phyloP scores from a whole-genome alignment of 2,888 invertebrate genomes.

The Ommatoiulus sabulosus region DNA sequence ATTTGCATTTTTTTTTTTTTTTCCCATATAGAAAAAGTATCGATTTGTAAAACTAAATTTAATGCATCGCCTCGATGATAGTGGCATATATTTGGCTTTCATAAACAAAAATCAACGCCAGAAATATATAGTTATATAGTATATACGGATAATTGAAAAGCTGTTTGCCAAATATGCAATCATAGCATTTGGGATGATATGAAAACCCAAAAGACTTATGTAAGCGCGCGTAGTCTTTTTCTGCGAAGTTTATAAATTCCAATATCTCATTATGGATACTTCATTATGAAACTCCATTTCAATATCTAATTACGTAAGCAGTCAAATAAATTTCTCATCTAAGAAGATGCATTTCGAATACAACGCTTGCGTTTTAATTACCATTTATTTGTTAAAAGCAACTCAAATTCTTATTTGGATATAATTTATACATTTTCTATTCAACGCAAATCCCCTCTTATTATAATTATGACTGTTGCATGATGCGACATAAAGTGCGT shows the following conservation, averaged over 20 bases:
- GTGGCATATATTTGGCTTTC: background rate
- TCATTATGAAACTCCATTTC: too few species aligned
- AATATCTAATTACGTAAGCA: background rate
- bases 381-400: background rate
- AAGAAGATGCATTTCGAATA: background rate
- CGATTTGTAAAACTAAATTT: constrained; percentile 1
- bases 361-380: background rate
- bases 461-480: background rate
- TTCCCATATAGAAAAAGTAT: background rate
- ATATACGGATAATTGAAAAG: background rate
- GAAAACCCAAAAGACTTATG: background rate
- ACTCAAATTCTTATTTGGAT: background rate
- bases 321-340: background rate
- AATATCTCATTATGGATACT: too few species aligned
- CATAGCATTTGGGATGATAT: background rate
- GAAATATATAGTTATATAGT: background rate
- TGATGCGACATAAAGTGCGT: background rate
- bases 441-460: background rate
- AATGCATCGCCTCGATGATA: background rate
- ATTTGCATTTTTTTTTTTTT: background rate
- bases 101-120: background rate
- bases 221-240: too few species aligned
- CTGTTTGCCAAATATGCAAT: background rate
- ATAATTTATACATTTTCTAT: background rate
- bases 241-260: too few species aligned